Evolutionary conservation across 2,113 vertebrate genomes (phyloP).

Genomic region (Hippocampus barbouri): DNA sequence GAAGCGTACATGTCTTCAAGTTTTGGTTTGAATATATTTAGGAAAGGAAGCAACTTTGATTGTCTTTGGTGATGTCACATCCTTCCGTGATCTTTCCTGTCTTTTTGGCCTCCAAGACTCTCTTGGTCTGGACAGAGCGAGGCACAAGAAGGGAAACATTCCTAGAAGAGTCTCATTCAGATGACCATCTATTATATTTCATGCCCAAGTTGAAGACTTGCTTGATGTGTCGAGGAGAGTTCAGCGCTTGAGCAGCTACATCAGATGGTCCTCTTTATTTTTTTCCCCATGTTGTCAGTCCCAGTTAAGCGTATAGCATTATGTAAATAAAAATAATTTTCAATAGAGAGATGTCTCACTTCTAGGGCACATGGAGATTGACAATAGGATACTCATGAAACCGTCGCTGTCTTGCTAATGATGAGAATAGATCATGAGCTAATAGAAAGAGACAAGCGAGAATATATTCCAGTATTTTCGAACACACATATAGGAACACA

Average conservation of each 20-base stretch:
- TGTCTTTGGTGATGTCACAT: conserved; percentile 95
- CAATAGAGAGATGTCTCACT: conserved; percentile 60
- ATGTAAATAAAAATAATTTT: conserved; percentile 42
- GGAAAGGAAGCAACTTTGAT: conserved; percentile 99
- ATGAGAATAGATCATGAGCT: conserved; percentile 62
- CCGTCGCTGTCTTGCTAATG: conserved; percentile 63
- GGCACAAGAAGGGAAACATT: conserved; percentile 43
- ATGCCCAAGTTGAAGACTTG: conserved; percentile 33
- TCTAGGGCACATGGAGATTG: conserved; percentile 53
- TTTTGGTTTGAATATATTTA: conserved; percentile 78
- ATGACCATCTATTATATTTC: conserved; percentile 44
- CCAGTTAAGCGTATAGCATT: background rate
- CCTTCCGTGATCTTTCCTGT: conserved; percentile 89
- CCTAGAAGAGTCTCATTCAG: conserved; percentile 51
- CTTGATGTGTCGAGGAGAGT: conserved; percentile 9
- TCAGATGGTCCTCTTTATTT: conserved; percentile 35
- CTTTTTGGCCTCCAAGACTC: conserved; percentile 78
- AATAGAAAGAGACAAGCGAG: conserved; percentile 68
- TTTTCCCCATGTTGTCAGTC: conserved; percentile 31
- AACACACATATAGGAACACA: conserved; percentile 27
- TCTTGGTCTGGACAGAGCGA: conserved; percentile 20
- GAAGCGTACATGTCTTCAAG: conserved; percentile 72
- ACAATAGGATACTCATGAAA: conserved; percentile 65
- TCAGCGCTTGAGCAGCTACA: conserved; percentile 21
- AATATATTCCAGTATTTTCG: conserved; percentile 52